Evolutionary conservation across 1,140 invertebrate species (phyloP), one percentile per base, ranked within the genome.

Genomic region (Mactra quadrangularis): DNA sequence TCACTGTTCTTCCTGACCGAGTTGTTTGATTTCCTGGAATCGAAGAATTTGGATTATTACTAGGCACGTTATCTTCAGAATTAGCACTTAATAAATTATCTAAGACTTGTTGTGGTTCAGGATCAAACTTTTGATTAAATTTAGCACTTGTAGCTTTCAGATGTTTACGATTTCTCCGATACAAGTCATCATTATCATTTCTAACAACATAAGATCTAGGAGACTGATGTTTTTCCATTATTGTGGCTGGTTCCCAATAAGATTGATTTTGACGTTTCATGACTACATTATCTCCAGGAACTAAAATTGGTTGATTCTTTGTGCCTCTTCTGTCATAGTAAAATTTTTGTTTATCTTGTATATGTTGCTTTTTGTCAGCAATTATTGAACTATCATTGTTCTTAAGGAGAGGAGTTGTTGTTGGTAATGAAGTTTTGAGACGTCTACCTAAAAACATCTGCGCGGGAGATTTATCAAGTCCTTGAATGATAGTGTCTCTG

Each of bases 401-500:
- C 38, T 41, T 15, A 41, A 41, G 38, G 6, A 41, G n/a, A n/a
- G n/a, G n/a, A 15, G 25, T 13, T 47, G 27, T 45, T 13, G 41
- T 68, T 25, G 64, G 64, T 7, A 68, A 13, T n/a, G 41, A 33
- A 13, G 64, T 68, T 29, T 45, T 68, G 38, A 11, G 31, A 3
- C 64, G 4, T 45, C 64, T 19, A 19, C 64, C 66, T 38, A 70
- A 47, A 6, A 70, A 31, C 3, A 35, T 9, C 25, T 70, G 66
- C 38, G 47, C 47, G 7, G 35, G 66, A 1, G 66, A 47, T 27
- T 38, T 38, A 11, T 25, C 47, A 19, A 88, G 60, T 1, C n/a
- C 60, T 27, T 71, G 25, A 41, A 83, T 38, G 17, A 60, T 25
- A 55, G 86, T 85, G 27, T 78, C 35, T 15, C 76, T 47, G 6